Conservation (phyloP, 2,797 vertebrate genomes). For the Hippocampus kuda region DNA sequence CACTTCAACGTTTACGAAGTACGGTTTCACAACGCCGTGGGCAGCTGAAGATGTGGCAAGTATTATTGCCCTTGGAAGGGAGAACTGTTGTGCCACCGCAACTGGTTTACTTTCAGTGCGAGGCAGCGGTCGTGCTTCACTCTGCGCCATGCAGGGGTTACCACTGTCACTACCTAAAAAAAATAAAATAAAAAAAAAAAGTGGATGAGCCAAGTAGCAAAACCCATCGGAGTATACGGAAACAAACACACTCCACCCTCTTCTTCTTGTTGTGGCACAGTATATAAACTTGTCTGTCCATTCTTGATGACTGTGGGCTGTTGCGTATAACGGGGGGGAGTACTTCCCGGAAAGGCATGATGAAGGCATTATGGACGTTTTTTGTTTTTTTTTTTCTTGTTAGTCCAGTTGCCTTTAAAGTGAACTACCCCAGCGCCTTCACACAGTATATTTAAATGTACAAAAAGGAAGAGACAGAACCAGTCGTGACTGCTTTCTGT, state of each 20-base stretch:
- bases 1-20: constrained; percentile 2
- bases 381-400: constrained; percentile 42
- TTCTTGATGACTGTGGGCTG: constrained; percentile 38
- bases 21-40: neutral
- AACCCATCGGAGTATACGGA: constrained; percentile 19
- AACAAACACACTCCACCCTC: constrained; percentile 15
- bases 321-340: constrained; percentile 17
- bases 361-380: constrained; percentile 47
- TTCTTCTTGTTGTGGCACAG: constrained; percentile 25
- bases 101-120: constrained; percentile 31
- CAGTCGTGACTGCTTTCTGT: constrained; percentile 44
- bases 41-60: neutral
- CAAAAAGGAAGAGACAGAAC: constrained; percentile 23
- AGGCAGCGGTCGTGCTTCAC: constrained; percentile 30
- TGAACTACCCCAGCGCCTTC: constrained; percentile 54
- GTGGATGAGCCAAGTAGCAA: constrained; percentile 36
- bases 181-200: constrained; percentile 19
- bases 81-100: neutral
- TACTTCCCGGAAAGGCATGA: constrained; percentile 26
- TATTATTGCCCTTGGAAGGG: neutral
- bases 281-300: constrained; percentile 36
- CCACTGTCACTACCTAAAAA: constrained; percentile 26
- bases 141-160: constrained; percentile 30
- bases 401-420: constrained; percentile 62
- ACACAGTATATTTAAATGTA: constrained; percentile 53